Evolutionary conservation across 2,888 invertebrate genomes (phyloP).

Genomic region (Osmoderma eremita): DNA sequence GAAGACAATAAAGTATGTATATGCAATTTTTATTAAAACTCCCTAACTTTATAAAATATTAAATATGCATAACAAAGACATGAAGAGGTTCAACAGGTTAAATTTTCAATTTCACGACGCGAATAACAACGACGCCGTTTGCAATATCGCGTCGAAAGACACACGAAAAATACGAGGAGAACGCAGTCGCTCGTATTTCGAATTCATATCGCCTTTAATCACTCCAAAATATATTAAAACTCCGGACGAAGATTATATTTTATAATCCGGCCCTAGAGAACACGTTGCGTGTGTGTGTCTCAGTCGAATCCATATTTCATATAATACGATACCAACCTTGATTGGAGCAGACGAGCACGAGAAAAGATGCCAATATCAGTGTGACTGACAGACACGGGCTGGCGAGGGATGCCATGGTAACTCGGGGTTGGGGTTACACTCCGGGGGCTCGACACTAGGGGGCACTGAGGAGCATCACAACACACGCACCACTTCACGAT

Average conservation of each 20-base stretch:
- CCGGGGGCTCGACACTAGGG: constrained; percentile 53
- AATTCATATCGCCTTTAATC: constrained; percentile 2
- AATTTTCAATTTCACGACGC: constrained; percentile 6
- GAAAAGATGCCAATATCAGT: constrained; percentile 56
- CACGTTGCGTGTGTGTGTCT: constrained; percentile 39
- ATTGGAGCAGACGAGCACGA: constrained; percentile 53
- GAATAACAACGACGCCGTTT: neutral
- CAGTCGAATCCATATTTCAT: constrained; percentile 50
- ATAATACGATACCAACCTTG: constrained; percentile 55
- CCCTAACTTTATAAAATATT: no score
- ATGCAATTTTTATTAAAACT: no score
- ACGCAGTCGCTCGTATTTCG: neutral
- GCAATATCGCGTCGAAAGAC: neutral
- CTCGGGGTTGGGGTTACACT: constrained; percentile 50
- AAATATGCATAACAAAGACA: constrained; percentile 7
- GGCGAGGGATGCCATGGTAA: constrained; percentile 55
- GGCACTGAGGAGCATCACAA: constrained; percentile 52
- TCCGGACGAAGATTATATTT: constrained; percentile 39
- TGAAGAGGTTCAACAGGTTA: constrained; percentile 1
- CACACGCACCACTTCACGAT: constrained; percentile 50
- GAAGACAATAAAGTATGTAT: no score
- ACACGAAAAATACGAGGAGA: neutral
- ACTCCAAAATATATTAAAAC: constrained; percentile 15
- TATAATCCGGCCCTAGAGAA: constrained; percentile 22
- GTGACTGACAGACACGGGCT: constrained; percentile 54